Percentiles rank a stretch among this genome's conserved stretches.
phyloP scores from a whole-genome alignment of 23 tunicate genomes.

The Trididemnum clinides region DNA sequence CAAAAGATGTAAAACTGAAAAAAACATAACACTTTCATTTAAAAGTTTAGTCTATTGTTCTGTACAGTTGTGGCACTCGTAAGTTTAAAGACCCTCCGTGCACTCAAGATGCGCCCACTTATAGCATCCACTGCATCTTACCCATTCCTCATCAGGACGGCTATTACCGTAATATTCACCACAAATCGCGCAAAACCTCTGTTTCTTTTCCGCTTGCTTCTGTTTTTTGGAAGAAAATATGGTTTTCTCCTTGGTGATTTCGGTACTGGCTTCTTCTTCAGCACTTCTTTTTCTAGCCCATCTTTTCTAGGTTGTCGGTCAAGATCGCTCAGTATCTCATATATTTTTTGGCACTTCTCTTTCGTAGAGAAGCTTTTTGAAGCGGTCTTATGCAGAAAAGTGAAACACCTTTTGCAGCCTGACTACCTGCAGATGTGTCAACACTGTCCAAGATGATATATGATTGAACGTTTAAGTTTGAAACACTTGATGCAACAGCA shows the following conservation, averaged over 20 bases:
- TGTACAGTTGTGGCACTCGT: neutral
- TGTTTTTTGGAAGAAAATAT: neutral
- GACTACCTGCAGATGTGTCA: too few species aligned
- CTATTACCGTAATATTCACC: neutral
- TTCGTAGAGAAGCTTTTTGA: neutral
- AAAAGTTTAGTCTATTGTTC: too few species aligned
- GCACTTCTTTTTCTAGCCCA: neutral
- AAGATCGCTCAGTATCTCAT: neutral
- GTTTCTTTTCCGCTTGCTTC: too few species aligned
- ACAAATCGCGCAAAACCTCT: too few species aligned
- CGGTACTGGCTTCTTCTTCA: too few species aligned
- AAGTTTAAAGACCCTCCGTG: neutral
- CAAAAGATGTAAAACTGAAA: too few species aligned
- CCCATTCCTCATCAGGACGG: constrained; percentile 7
- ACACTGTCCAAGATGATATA: too few species aligned
- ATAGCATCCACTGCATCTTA: neutral
- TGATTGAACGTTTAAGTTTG: too few species aligned
- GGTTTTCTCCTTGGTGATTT: neutral
- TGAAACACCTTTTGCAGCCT: neutral
- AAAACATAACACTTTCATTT: too few species aligned
- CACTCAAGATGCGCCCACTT: neutral
- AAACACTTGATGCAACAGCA: too few species aligned
- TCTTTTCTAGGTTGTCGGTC: neutral
- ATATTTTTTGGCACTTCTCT: neutral
- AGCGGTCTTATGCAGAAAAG: too few species aligned